Evolutionary conservation across 2,797 vertebrate genomes (phyloP).

Genomic region (Acanthurus leucopareius): DNA sequence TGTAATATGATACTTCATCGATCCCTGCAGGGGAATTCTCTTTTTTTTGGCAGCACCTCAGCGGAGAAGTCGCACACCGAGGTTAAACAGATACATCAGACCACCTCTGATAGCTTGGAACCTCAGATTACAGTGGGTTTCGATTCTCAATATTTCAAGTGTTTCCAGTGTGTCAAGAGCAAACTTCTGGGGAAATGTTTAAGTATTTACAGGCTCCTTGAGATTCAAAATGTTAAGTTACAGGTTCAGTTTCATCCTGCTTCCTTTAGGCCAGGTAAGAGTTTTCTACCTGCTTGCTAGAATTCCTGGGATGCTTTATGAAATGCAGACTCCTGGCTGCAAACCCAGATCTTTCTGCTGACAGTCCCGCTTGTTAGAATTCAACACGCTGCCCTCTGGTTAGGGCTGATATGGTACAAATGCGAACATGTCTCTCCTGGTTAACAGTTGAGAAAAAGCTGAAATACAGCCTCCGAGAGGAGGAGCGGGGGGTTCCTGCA

Average conservation of each 20-base stretch:
- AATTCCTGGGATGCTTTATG: slow-evolving; percentile 4
- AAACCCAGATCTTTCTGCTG: slow-evolving; percentile 21
- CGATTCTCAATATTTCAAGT: not conserved
- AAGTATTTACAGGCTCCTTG: not conserved
- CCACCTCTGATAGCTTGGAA: not conserved
- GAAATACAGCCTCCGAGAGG: slow-evolving; percentile 27
- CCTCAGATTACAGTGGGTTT: not conserved
- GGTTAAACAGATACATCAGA: slow-evolving; percentile 21
- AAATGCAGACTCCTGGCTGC: slow-evolving; percentile 9
- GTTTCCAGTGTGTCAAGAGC: not conserved
- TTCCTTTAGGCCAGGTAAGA: not conserved
- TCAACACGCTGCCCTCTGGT: not conserved
- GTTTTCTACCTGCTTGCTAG: slow-evolving; percentile 9
- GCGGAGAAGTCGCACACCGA: slow-evolving; percentile 21
- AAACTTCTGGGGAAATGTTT: not conserved
- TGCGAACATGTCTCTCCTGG: slow-evolving; percentile 30
- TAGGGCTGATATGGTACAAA: slow-evolving; percentile 24
- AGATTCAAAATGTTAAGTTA: slow-evolving; percentile 2
- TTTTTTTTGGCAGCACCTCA: slow-evolving; percentile 39
- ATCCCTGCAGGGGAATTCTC: slow-evolving; percentile 19
- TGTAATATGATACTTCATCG: slow-evolving; percentile 33
- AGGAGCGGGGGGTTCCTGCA: not conserved
- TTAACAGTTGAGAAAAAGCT: slow-evolving; percentile 40
- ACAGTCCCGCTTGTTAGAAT: not conserved
- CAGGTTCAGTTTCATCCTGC: not conserved